Base-by-base conservation (phyloP, 2,888 invertebrate species). In the Gonocerus acuteangulatus region DNA sequence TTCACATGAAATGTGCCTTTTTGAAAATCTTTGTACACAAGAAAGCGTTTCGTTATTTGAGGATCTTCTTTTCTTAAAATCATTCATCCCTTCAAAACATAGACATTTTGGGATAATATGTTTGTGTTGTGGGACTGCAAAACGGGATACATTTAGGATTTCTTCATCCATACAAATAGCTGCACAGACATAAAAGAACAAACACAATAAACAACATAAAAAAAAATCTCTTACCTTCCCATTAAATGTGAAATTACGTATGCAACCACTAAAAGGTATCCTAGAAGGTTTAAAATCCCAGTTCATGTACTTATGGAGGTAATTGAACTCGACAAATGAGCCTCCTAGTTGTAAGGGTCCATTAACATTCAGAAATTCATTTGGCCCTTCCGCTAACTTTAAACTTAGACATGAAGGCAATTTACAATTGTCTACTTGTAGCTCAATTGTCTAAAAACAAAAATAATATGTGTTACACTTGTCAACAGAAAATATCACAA, bases 341-440 rank as follows among this genome's bases (percentile, higher is more conserved):
- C 90, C 90, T 22, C 90, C 89, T 21, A 97, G 73, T 75, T 95
- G 95, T 16, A 95, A 77, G 0, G 94, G 92, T 0, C 89, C 85
- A 73, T 94, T 93, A 0, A 93, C 86, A 68, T 82, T 76, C 7
- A 92, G 75, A 71, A 85, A 86, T 71, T 86, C 82, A 68, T 86
- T 83, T 1, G 82, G 80, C 0, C 87, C 87, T 34, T 80, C 80
- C 0, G 86, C 85, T 0, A 84, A 83, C 1, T 82, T 83, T 11
- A 87, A 73, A 62, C 82, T 83, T 80, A 86, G 81, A 69, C 87
- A 87, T 0, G 82, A 80, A 0, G 85, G 83, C 61, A 83, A 73
- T 52, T 81, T 82, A 71, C 87, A 87, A 67, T 83, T 80, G 72
- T 90, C 89, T 11, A 90, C 86, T 48, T 85, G 85, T 82, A 90